Evolutionary conservation across 2,113 vertebrate species (phyloP), one percentile per base, ranked within the genome.

Genomic region (Gadus chalcogrammus): DNA sequence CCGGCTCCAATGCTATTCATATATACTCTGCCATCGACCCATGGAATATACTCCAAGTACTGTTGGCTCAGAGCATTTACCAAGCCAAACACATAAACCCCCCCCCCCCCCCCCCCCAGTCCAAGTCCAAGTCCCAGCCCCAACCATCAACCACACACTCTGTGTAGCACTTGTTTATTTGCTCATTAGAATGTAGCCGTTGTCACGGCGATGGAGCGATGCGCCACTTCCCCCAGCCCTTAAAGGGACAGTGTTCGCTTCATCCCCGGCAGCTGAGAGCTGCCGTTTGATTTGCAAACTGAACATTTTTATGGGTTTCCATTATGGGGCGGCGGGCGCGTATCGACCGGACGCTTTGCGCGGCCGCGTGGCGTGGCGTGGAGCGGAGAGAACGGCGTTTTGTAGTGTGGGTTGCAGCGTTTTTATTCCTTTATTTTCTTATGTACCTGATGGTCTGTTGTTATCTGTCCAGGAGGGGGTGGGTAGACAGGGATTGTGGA

Each of bases 181-280:
- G 52, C 76, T 82, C 18, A 69, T 80, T 76, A 71, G 61, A 70
- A 82, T 75, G 75, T 76, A 73, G 72, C 64, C 68, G 67, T 68
- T 3, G 3, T 74, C 76, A 12, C 42, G 8, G 42, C 42, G 42
- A 48, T 48, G 42, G 48, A 0, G 61, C 61, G 69, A 48, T 9
- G 73, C 24, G 42, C 42, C 42, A 60, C 72, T 78, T 42, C 59
- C 5, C 9, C 55, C 70, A 64, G 61, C 52, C 55, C 64, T 69
- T 48, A 65, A 67, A 68, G 73, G 48, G 56, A 28, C 55, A 20
- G 24, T 5, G 17, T 62, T 60, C 56, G 22, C 73, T 18, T 70
- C 18, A 61, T 63, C 65, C 56, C 65, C 68, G 60, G 6, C 62
- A 31, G 22, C 55, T 58, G 22, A 61, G n/a, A n/a, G 55, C 3